Conservation (phyloP, 2,888 invertebrate genomes). For the Drosophila demipolita region DNA sequence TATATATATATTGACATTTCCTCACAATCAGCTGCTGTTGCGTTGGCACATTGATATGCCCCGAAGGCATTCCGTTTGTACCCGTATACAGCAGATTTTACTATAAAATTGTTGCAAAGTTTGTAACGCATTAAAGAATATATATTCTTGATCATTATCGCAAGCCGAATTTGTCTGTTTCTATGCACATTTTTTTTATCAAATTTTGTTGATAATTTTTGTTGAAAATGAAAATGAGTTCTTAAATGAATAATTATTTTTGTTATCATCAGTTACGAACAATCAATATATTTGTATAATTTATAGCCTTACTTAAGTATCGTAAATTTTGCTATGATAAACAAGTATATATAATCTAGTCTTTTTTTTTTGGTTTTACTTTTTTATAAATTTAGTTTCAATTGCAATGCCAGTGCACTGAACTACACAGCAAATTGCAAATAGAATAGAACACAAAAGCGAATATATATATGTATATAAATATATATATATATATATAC, state of each 20-base stretch:
- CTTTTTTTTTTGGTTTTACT: conserved; percentile 20
- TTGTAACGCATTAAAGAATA: background rate
- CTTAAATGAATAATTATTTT: background rate
- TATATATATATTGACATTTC: conserved; percentile 1
- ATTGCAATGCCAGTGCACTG: conserved; percentile 57
- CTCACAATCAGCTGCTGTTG: conserved; percentile 54
- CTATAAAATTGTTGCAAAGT: background rate
- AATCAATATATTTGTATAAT: background rate
- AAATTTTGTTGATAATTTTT: background rate
- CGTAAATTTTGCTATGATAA: background rate
- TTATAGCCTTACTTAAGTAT: background rate
- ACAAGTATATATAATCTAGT: background rate
- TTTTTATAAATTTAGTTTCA: conserved; percentile 36
- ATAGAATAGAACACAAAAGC: conserved; percentile 1
- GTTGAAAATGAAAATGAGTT: background rate
- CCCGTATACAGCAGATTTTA: background rate
- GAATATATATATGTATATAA: background rate
- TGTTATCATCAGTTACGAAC: too few relatives aligned
- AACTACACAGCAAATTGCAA: conserved; percentile 36
- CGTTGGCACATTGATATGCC: conserved; percentile 64
- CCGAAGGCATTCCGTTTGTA: conserved; percentile 52
- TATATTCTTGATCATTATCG: background rate
- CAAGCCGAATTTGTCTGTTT: too few relatives aligned
- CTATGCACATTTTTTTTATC: background rate
- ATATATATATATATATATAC: background rate